These are phyloP conservation scores for Hetaerina titia DNA, from an alignment of 2,888 invertebrate genomes.

Conservation along the genomic window DNA sequence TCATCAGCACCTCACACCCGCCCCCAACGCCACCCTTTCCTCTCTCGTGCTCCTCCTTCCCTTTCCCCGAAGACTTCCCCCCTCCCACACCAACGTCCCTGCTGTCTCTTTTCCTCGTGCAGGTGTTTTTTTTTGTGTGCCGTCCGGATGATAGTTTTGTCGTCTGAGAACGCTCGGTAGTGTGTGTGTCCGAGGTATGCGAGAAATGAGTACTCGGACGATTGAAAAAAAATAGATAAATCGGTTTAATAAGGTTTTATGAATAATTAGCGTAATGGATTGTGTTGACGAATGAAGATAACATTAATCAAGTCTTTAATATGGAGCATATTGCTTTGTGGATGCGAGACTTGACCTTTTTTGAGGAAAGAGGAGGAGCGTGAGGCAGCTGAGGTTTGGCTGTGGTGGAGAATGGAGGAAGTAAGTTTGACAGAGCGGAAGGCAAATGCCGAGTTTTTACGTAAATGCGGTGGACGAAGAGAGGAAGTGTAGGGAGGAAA, in stretches of 20 bases:
- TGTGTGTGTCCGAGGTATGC: background rate
- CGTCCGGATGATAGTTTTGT: background rate
- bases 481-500: too few species aligned
- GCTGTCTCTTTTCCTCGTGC: background rate
- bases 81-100: background rate
- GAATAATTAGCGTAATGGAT: too few species aligned
- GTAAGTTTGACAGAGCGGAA: too few species aligned
- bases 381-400: too few species aligned
- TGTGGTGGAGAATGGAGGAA: too few species aligned
- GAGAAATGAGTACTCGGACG: background rate
- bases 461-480: too few species aligned
- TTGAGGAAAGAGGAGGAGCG: too few species aligned
- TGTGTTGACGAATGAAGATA: too few species aligned
- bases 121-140: background rate
- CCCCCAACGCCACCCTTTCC: background rate
- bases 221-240: background rate
- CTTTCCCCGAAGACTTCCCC: background rate
- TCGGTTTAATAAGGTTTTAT: background rate
- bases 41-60: background rate
- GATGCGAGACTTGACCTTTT: too few species aligned
- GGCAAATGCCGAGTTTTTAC: too few species aligned
- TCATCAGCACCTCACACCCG: constrained; percentile 36
- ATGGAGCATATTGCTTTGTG: too few species aligned
- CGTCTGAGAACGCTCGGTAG: background rate
- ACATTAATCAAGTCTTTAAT: too few species aligned